phyloP scores from a whole-genome alignment of 2,113 vertebrate genomes.

The Xiphophorus couchianus region DNA sequence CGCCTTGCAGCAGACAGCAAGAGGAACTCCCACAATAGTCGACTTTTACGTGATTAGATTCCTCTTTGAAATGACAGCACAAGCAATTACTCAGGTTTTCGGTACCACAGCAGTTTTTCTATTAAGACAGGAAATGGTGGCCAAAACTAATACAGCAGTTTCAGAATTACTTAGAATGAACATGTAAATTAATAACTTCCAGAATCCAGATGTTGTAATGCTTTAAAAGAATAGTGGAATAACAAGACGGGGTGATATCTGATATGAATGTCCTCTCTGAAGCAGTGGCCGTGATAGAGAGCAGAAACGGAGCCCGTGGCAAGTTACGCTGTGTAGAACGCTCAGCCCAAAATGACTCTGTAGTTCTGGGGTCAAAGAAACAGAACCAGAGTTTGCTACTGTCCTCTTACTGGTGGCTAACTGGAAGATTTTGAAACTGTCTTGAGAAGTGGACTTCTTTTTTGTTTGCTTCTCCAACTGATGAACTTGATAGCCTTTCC shows the following conservation, averaged over 20 bases:
- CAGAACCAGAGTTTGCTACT: conserved; percentile 8
- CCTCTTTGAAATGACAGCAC: no score
- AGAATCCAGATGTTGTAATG: no score
- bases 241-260: background rate
- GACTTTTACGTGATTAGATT: no score
- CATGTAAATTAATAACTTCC: background rate
- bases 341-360: background rate
- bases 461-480: conserved; percentile 27
- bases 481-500: conserved; percentile 34
- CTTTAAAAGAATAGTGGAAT: no score
- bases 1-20: no score
- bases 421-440: conserved; percentile 3
- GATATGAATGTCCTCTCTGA: background rate
- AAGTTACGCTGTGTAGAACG: no score
- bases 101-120: conserved; percentile 34
- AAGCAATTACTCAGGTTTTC: no score
- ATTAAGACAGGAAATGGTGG: conserved; percentile 11
- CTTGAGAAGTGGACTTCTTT: background rate
- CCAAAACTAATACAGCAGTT: conserved; percentile 26
- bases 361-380: background rate
- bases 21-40: no score
- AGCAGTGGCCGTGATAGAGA: background rate
- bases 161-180: conserved; percentile 15
- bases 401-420: conserved; percentile 10
- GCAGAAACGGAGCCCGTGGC: no score